phyloP scores from a whole-genome alignment of 1,140 invertebrate species.

The Acromyrmex echinatior region DNA sequence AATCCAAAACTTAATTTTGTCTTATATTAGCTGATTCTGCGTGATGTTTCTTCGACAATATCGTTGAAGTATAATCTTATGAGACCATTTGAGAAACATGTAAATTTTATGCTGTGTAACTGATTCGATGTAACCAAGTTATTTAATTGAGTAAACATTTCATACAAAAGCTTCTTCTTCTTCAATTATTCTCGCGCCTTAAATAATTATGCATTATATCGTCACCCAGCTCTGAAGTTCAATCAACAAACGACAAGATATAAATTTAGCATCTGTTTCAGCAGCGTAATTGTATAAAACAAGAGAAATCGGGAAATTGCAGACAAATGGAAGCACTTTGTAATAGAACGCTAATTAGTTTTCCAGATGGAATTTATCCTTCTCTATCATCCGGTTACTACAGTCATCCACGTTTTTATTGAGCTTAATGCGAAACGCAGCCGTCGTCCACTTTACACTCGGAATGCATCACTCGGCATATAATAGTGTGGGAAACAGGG shows the following conservation, averaged over 20 bases:
- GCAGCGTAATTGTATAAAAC: constrained; percentile 7
- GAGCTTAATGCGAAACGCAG: constrained; percentile 79
- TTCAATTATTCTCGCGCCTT: constrained; percentile 20
- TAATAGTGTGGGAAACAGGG: constrained; percentile 42
- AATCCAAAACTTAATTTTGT: constrained; percentile 60
- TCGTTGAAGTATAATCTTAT: constrained; percentile 56
- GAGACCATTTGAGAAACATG: constrained; percentile 73
- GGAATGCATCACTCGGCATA: constrained; percentile 50
- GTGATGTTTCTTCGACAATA: constrained; percentile 55
- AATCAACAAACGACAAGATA: background rate
- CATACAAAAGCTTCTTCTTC: constrained; percentile 71
- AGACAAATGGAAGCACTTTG: background rate
- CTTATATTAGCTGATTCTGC: constrained; percentile 25
- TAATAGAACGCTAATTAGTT: constrained; percentile 74
- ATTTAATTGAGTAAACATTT: constrained; percentile 83
- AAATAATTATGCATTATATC: background rate
- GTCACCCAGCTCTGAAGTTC: constrained; percentile 3
- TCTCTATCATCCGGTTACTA: constrained; percentile 19
- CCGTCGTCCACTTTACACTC: constrained; percentile 65
- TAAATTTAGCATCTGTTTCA: constrained; percentile 23
- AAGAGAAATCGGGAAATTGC: background rate
- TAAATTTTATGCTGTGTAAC: constrained; percentile 84
- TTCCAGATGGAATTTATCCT: constrained; percentile 71
- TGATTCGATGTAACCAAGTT: constrained; percentile 81
- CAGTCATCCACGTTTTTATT: constrained; percentile 75